phyloP scores from a whole-genome alignment of 1,140 invertebrate species.

The Paraescarpia echinospica region DNA sequence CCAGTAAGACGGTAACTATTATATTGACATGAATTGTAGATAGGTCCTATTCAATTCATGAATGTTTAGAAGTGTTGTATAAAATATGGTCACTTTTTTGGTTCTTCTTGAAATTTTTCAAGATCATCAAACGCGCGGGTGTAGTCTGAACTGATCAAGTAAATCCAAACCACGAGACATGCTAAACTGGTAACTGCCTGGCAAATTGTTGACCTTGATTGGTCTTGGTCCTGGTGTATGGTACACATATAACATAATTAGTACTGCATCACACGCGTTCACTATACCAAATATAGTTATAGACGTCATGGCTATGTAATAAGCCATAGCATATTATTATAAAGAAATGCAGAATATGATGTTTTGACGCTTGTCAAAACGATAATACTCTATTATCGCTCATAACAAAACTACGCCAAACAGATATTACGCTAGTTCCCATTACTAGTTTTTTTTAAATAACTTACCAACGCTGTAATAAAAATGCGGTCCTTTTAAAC shows the following conservation, averaged over 20 bases:
- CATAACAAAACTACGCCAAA: not conserved
- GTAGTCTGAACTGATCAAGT: no score
- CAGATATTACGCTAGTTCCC: not conserved
- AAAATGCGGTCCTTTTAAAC: not conserved
- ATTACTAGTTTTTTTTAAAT: not conserved
- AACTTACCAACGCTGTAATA: not conserved
- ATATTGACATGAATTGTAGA: no score
- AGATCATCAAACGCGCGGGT: no score
- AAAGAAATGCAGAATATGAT: not conserved
- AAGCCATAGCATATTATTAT: not conserved
- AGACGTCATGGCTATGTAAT: not conserved
- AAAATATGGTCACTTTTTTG: no score
- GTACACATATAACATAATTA: not conserved
- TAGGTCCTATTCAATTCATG: no score
- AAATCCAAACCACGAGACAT: no score
- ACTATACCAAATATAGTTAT: not conserved
- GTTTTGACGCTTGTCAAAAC: not conserved
- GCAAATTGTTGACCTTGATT: not conserved
- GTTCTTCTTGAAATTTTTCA: no score
- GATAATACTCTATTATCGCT: not conserved
- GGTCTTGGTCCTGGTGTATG: not conserved
- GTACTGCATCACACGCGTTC: not conserved
- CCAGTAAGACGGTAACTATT: no score
- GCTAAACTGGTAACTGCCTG: no score
- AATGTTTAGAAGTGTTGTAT: no score